Conservation (phyloP, 2,888 invertebrate genomes). For the Macrophya alboannulata region DNA sequence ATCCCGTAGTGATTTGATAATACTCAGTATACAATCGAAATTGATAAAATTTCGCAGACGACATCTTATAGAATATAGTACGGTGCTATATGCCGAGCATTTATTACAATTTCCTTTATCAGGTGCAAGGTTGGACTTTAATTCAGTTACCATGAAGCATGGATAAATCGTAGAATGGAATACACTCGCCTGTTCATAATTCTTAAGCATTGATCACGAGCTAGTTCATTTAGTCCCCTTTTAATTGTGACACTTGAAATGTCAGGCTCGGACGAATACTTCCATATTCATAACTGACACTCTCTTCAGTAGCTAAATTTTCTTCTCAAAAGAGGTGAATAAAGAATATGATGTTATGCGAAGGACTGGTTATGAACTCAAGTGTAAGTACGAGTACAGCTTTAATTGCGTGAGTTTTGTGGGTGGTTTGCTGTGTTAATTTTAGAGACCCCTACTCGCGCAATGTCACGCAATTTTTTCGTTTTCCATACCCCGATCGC, state of each 20-base stretch:
- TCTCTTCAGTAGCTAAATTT: background rate
- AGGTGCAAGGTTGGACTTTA: background rate
- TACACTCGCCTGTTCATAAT: background rate
- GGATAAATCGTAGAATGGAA: background rate
- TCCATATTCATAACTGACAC: constrained; percentile 43
- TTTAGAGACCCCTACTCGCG: constrained; percentile 20
- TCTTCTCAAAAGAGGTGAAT: background rate
- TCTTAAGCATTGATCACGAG: background rate
- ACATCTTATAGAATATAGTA: too few relatives aligned
- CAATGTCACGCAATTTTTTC: constrained; percentile 12
- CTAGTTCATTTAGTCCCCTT: background rate
- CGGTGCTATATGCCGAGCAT: background rate
- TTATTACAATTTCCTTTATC: background rate
- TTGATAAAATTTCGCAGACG: background rate
- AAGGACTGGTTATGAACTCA: background rate
- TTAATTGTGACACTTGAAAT: constrained; percentile 5
- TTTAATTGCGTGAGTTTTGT: constrained; percentile 38
- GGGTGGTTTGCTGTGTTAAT: constrained; percentile 13
- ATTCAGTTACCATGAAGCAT: background rate
- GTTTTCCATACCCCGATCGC: background rate
- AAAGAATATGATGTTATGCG: constrained; percentile 29
- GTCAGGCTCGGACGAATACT: background rate
- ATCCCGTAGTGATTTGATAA: constrained; percentile 12
- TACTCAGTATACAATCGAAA: background rate
- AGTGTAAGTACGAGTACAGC: constrained; percentile 13